Percentiles rank a stretch among this genome's conserved stretches.
phyloP scores from a whole-genome alignment of 2,888 invertebrate species.

The Coleophora deauratella region DNA sequence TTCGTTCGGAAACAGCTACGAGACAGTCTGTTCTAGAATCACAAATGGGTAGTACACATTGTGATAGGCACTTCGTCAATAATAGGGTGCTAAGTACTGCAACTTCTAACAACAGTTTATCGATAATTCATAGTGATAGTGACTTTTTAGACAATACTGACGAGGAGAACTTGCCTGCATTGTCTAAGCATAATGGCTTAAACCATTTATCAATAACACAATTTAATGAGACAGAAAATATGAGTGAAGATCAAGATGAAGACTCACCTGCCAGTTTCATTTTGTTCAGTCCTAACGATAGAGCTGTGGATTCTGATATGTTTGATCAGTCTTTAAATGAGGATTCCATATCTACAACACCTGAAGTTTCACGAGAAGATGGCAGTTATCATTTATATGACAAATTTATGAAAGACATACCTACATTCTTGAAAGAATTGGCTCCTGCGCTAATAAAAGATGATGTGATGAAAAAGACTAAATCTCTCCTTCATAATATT shows the following conservation, averaged over 20 bases:
- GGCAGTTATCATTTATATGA: conserved; percentile 30
- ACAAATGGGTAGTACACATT: conserved; percentile 20
- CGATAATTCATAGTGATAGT: conserved; percentile 5
- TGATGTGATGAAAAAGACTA: conserved; percentile 31
- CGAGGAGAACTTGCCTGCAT: background rate
- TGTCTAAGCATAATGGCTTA: too few species aligned
- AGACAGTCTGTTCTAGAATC: conserved; percentile 33
- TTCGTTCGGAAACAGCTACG: conserved; percentile 53
- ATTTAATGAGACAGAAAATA: conserved; percentile 1
- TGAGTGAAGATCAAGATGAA: conserved; percentile 2
- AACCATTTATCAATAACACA: background rate
- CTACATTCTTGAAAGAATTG: conserved; percentile 29
- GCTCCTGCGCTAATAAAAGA: conserved; percentile 27
- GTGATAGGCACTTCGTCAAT: conserved; percentile 1
- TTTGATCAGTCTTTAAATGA: conserved; percentile 2
- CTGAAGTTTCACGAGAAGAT: conserved; percentile 18
- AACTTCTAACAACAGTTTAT: conserved; percentile 1
- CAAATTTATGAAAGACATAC: conserved; percentile 39
- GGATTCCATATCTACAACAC: conserved; percentile 14
- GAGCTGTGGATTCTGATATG: conserved; percentile 1
- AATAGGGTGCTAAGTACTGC: background rate
- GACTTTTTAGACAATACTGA: conserved; percentile 6
- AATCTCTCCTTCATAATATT: conserved; percentile 26
- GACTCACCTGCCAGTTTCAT: conserved; percentile 16
- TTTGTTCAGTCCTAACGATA: conserved; percentile 21